Evolutionary conservation across 2,797 vertebrate species (phyloP), one percentile per base, ranked within the genome.

Genomic region (Columba guinea): DNA sequence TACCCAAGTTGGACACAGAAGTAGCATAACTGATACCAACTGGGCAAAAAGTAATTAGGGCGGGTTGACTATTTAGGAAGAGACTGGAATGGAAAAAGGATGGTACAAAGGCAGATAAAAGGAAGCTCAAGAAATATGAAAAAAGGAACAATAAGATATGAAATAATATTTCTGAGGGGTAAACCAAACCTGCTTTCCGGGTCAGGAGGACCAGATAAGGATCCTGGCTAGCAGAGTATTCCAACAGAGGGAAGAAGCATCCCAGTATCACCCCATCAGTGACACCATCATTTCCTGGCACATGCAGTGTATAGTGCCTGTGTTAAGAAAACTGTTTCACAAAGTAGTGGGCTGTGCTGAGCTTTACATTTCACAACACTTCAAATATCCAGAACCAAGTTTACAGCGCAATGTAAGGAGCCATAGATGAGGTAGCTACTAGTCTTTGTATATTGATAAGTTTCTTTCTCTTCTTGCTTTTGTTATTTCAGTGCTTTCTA

Each of bases 301-400:
- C 1, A 0, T 16, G 8, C 17, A 27, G 3, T 5, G 4, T 21
- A 4, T 22, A 17, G 8, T 13, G 35, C 3, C 52, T 0, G 0
- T 18, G 18, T 12, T 28, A 28, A 32, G 32, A 9, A 16, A 69
- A 7, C 11, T 56, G 7, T 27, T 27, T 68, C 35, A 27, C 1
- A 2, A 60, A 59, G 3, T 1, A 1, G 7, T 28, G 30, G 67
- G 14, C 14, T 70, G 6, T 41, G 30, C n/a, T 28, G n/a, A 70
- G 24, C 48, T 44, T 18, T 83, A 56, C 10, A 10, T 46, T 75
- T 68, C 51, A 26, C 22, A 81, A 0, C 9, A 13, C n/a, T 90
- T 71, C 24, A 3, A 3, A 5, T 8, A 15, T 32, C 67, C 51
- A 55, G 34, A 75, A 34, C 30, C 23, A 35, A 37, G 11, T 63